Evolutionary conservation across 2,797 vertebrate genomes (phyloP), one percentile per base, ranked within the genome.

Genomic region (Centroberyx gerrardi): DNA sequence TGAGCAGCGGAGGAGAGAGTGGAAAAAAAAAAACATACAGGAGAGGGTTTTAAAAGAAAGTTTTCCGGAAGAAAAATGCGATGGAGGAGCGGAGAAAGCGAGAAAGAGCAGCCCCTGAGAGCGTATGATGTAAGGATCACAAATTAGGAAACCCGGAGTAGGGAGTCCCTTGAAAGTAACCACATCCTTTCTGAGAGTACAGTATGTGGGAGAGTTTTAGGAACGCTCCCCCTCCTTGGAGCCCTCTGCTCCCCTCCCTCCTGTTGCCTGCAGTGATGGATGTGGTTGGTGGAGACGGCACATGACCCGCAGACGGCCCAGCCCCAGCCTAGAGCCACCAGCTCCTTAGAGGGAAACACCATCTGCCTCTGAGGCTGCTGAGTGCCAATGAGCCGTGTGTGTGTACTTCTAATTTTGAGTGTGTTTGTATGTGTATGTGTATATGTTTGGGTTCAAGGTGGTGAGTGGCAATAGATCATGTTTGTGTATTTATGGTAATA

Each of bases 261-360:
- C 72, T 72, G 84, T 78, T 29, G 54, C 80, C 31, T 15, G 3
- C 8, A 28, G 46, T 88, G 88, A 91, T 91, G 76, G 86, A 91
- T 91, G 74, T 89, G 83, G 80, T 76, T 28, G 58, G 62, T 55
- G 73, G 83, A 78, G 79, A 83, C 49, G n/a, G 75, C 78, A 72
- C 73, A 89, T 62, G 66, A 88, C 85, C 75, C 82, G 77, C 78
- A 85, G 83, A 78, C 65, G 36, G 40, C 40, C 66, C 54, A 28
- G 13, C 28, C 54, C 66, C 27, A 52, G 18, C 36, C 15, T 7
- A 15, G 15, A 31, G 79, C 79, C 66, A 55, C 73, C 55, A 81
- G 67, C 71, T 87, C 84, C 85, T 83, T 80, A 78, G 78, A 85
- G 86, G 74, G 84, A 74, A 85, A 85, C 72, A 14, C 68, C 72